These are phyloP conservation scores for Ranitomeya imitator DNA, from an alignment of 2,113 vertebrate genomes.

Conservation along the genomic window DNA sequence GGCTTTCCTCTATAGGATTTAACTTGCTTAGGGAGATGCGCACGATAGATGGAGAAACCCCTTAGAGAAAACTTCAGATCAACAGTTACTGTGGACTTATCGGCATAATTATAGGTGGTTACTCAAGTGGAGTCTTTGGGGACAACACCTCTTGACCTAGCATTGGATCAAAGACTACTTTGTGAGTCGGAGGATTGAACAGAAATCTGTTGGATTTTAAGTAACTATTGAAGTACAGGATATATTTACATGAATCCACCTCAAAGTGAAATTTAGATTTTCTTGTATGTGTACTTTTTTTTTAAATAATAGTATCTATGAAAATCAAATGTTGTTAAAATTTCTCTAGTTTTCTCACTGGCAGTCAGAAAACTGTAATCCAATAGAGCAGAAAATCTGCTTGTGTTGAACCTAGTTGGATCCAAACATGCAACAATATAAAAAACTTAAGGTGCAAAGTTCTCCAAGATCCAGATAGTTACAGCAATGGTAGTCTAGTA, in stretches of 20 bases:
- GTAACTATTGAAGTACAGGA: conserved; percentile 43
- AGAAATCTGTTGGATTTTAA: conserved; percentile 50
- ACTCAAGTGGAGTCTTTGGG: conserved; percentile 49
- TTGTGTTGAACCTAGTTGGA: not conserved
- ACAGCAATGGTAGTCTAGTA: too few species aligned
- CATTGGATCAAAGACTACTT: conserved; percentile 56
- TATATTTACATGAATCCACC: conserved; percentile 50
- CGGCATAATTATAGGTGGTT: conserved; percentile 58
- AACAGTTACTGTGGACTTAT: conserved; percentile 57
- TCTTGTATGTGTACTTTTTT: not conserved
- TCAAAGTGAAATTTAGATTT: conserved; percentile 25
- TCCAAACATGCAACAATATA: not conserved
- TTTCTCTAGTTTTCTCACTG: not conserved
- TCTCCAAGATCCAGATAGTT: too few species aligned
- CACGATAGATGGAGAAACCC: conserved; percentile 35
- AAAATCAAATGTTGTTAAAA: not conserved
- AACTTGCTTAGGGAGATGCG: conserved; percentile 29
- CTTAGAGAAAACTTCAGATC: conserved; percentile 50
- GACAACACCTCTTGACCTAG: conserved; percentile 50
- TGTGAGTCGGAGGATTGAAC: conserved; percentile 49
- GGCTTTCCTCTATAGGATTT: conserved; percentile 38
- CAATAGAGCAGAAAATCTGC: not conserved
- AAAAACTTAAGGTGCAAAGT: not conserved
- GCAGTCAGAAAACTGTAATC: not conserved
- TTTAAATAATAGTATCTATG: not conserved